Evolutionary conservation across 2,113 vertebrate species (phyloP).

Genomic region (Rallus limicola): DNA sequence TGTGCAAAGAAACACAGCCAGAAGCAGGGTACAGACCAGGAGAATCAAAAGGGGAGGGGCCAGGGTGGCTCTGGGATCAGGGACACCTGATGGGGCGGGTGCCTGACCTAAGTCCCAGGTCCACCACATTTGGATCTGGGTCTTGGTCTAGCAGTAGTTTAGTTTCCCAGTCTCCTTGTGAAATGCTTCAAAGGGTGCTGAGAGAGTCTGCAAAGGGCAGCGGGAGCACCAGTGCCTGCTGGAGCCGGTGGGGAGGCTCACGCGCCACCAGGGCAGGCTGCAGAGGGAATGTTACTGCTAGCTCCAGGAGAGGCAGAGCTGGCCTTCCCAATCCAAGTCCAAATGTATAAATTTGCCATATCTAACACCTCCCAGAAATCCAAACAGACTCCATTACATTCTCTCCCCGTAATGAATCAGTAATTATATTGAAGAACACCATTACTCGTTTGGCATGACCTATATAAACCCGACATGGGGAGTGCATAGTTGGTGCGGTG

Average conservation of each 20-base stretch:
- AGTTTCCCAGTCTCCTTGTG: background rate
- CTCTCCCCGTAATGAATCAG: constrained; percentile 54
- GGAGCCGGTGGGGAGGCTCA: background rate
- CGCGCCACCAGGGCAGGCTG: background rate
- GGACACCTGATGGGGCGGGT: background rate
- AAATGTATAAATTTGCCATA: constrained; percentile 21
- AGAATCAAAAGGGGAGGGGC: background rate
- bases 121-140: background rate
- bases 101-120: background rate
- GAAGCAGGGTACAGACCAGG: background rate
- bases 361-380: constrained; percentile 45
- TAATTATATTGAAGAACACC: constrained; percentile 68
- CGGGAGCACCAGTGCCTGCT: background rate
- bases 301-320: background rate
- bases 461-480: constrained; percentile 63
- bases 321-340: background rate
- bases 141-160: background rate
- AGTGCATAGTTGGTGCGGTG: constrained; percentile 56
- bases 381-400: constrained; percentile 48
- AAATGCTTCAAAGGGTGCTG: background rate
- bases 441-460: constrained; percentile 70
- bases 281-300: background rate
- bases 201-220: background rate
- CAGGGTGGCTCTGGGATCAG: accelerated
- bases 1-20: background rate